Evolutionary conservation across 2,888 invertebrate species (phyloP), one percentile per base, ranked within the genome.

Genomic region (Pheosia tremula): DNA sequence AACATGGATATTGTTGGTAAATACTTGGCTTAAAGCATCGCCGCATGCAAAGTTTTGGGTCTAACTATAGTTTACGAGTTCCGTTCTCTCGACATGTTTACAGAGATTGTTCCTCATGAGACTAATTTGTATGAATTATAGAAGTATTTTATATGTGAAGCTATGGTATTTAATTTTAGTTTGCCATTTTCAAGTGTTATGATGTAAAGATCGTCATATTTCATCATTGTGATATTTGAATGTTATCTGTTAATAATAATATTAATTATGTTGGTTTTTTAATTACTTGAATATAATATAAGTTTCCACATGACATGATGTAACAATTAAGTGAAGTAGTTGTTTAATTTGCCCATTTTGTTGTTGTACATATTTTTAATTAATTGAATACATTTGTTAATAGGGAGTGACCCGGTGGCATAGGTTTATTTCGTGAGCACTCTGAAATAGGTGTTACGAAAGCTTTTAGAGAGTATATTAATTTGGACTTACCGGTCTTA

Each of bases 221-320:
- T 90, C 86, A 86, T 89, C 80, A 91, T 52, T 93, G 93, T 93
- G 93, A 93, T 93, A 93, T 93, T 90, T 89, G 80, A 86, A 91
- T 91, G 91, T 93, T 93, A 92, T 93, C 83, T 91, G 91, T 92
- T 93, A 89, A 84, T 80, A 86, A 83, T 81, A 82, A 81, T 81
- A 85, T 80, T 81, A 80, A 81, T 84, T 56, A 83, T 82, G 86
- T 88, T 89, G 83, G 81, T 80, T 85, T 86, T 81, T 78, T 83
- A 79, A 80, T 80, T 83, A 86, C 79, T 81, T 88, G 77, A 83
- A 78, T 75, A 83, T 71, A 80, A 83, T 72, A 80, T 88, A 87
- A 86, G 88, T 86, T 88, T 81, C 80, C 75, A 85, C 90, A 92
- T 92, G 91, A 92, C 91, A 91, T 84, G 75, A 79, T 36, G 43